Base-by-base conservation (phyloP, 2,797 vertebrate species). In the Catamblyrhynchus diadema region DNA sequence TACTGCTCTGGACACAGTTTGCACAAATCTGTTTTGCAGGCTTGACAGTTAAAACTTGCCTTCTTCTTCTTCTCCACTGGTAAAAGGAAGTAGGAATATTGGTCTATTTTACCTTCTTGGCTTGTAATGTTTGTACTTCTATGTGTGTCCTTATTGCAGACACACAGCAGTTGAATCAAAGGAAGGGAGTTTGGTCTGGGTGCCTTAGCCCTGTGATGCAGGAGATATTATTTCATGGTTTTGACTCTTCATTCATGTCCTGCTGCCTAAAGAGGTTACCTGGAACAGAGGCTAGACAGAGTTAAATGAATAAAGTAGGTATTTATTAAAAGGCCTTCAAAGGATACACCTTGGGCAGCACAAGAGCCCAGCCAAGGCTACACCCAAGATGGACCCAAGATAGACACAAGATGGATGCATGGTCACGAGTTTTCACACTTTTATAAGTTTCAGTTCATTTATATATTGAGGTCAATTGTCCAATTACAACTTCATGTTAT, bases 81-180 rank as follows among this genome's bases (percentile, higher is more conserved):
- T 70, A 23, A 42, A 86, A 86, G 23, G 60, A 74, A 11, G 16
- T 14, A 81, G 27, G 16, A 88, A 14, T 60, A 65, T 65, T 27
- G 44, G 15, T 35, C 3, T 81, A 1, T 64, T 75, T 84, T 66
- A 12, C 7, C 50, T 56, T 53, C 7, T 41, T 44, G 25, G 9
- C 9, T 78, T 81, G 35, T 42, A 35, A 32, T 47, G 22, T 27
- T 60, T 16, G n/a, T 53, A 56, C 6, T 6, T 81, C 8, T 22
- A 1, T 25, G 5, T 17, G 6, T 6, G 8, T 90, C 10, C n/a
- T 54, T 41, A 8, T 23, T 60, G 44, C 0, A 5, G 35, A n/a
- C 14, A 6, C 27, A 42, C 14, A 82, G 6, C 20, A 50, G 18
- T 30, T 50, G 27, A 51, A 50, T 32, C 21, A 47, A 42, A 3